These are phyloP conservation scores for Leuciscus waleckii DNA, from an alignment of 2,797 vertebrate species.

Conservation along the genomic window DNA sequence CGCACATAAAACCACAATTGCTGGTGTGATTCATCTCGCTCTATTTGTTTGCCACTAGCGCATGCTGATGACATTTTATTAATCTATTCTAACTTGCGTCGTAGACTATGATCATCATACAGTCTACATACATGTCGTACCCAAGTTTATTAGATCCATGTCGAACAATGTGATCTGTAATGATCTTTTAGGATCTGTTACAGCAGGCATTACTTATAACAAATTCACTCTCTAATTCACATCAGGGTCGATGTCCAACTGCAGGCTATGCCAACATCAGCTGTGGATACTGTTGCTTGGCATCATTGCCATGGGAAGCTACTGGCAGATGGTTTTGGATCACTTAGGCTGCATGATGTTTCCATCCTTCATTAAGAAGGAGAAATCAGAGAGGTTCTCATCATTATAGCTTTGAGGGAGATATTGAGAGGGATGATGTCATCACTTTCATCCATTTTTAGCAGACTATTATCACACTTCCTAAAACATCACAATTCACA, in stretches of 20 bases:
- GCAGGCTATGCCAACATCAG: slow-evolving; percentile 65
- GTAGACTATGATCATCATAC: too few species aligned
- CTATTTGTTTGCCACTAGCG: too few species aligned
- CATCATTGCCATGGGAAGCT: slow-evolving; percentile 61
- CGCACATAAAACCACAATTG: too few species aligned
- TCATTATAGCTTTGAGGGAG: slow-evolving; percentile 30
- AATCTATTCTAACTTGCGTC: too few species aligned
- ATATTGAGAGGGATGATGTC: neutral
- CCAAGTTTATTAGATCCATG: too few species aligned
- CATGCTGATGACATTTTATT: too few species aligned
- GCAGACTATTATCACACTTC: slow-evolving; percentile 11
- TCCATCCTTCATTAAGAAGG: slow-evolving; percentile 49
- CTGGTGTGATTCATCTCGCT: too few species aligned
- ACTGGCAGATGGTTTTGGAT: slow-evolving; percentile 55
- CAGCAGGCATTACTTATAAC: slow-evolving; percentile 39
- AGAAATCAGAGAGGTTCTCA: slow-evolving; percentile 38
- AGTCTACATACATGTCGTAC: too few species aligned
- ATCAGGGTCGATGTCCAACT: slow-evolving; percentile 60
- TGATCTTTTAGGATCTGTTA: too few species aligned
- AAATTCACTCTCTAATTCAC: slow-evolving; percentile 56
- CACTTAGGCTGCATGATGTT: slow-evolving; percentile 54
- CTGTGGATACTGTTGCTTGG: slow-evolving; percentile 65
- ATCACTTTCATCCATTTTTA: slow-evolving; percentile 15
- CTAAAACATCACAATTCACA: neutral
- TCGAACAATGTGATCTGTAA: too few species aligned